Base-by-base conservation (phyloP, 2,888 invertebrate genomes). In the Blomia tropicalis region DNA sequence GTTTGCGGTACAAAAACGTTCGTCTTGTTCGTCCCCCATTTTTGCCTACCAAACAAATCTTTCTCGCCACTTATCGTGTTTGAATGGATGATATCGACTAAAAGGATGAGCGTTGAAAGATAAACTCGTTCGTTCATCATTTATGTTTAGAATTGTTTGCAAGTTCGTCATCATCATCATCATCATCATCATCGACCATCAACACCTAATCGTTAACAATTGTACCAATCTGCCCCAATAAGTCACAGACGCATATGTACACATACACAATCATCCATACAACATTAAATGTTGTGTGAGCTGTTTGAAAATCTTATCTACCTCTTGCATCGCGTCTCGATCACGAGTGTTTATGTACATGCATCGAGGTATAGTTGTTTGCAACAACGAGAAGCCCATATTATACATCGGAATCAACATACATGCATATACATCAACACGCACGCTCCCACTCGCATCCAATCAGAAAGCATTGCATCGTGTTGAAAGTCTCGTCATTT, bases 291-390 rank as follows among this genome's bases (percentile, higher is more conserved):
- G n/a, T 36, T 36, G 36, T 36, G 36, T 36, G 36, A 7, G n/a
- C 51, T 47, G 51, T 47, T 14, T 14, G n/a, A 7, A 11, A 47
- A 47, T 47, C 51, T 47, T 47, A 47, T 47, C 51, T 47, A 47
- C 51, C 51, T 47, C 51, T 47, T 47, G 22, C 51, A 47, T 47
- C 51, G 51, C 51, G 27, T n/a, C 51, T 22, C 22, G 51, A 47
- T 47, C 51, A 47, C 51, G 51, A 47, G 51, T 47, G 7, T 47
- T 7, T n/a, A 47, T 25, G 14, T 41, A 41, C 41, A n/a, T n/a
- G n/a, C n/a, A n/a, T n/a, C n/a, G n/a, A n/a, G n/a, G n/a, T n/a
- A 14, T 41, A n/a, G 14, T 41, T 41, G 41, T 41, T 41, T 41
- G 41, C 41, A 41, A 41, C 41, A 14, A 41, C 14, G 14, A 14